Base-by-base conservation (phyloP, 2,888 invertebrate species). In the Meloe dianella region DNA sequence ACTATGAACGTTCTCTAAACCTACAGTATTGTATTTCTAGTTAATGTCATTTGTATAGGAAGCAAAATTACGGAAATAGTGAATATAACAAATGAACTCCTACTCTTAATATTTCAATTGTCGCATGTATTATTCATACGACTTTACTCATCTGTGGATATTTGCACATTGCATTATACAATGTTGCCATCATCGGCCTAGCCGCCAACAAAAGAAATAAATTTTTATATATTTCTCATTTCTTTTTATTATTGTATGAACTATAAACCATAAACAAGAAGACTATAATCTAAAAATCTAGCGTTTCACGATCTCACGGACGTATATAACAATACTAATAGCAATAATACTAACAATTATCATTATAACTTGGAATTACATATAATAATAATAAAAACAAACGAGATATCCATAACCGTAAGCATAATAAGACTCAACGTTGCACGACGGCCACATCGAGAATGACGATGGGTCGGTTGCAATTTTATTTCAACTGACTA, bases 331-430 rank as follows among this genome's bases (percentile, higher is more conserved):
- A 68, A 63, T 67, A 69, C 68, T 70, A 71, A 71, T 54, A 54
- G 54, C 56, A 65, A 77, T 75, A 79, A 79, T 78, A 78, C 77
- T 79, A 79, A 80, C 79, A 80, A 79, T 80, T 79, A 80, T 79
- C 78, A 78, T 80, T 79, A 79, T 78, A 79, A 79, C 75, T 80
- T 80, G 74, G 79, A 82, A 82, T 82, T 82, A 82, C 81, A 81
- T 80, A 80, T 79, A 81, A 81, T 81, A 81, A 81, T 81, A 81
- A 81, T 82, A 82, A 82, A 81, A 81, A 78, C 76, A 79, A 81
- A 81, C 79, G 81, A 80, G 81, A 80, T 79, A 79, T 79, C 79
- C 79, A 82, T 82, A 81, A 81, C 79, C 80, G 77, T 80, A 77
- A 80, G 78, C 63, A 76, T 77, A 74, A 77, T 75, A 79, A 81